phyloP scores from a whole-genome alignment of 2,113 vertebrate species.

The Fulmarus glacialis region DNA sequence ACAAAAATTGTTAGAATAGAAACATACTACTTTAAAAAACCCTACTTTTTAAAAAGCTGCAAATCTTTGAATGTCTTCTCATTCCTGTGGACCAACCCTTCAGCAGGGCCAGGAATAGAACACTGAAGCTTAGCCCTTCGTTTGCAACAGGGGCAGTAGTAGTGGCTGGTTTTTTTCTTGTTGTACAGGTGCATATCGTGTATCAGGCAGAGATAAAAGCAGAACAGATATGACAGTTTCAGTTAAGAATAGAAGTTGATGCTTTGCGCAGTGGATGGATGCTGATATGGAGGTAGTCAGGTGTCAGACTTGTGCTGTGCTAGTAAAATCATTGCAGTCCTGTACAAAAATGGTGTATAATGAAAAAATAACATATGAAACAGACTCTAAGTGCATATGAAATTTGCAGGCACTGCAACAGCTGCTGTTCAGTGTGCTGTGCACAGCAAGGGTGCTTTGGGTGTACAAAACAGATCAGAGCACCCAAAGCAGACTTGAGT shows the following conservation, averaged over 20 bases:
- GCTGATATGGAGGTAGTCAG: constrained; percentile 55
- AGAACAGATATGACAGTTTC: background rate
- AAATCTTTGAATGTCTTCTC: background rate
- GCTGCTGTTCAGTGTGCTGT: background rate
- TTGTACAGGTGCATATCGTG: background rate
- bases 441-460: background rate
- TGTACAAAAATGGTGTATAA: constrained; percentile 34
- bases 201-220: background rate
- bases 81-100: background rate
- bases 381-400: constrained; percentile 36
- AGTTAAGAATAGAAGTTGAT: constrained; percentile 23
- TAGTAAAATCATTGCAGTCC: constrained; percentile 26
- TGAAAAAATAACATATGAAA: constrained; percentile 59
- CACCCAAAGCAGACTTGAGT: background rate
- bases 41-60: background rate
- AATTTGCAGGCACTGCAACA: background rate
- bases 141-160: background rate
- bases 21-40: background rate
- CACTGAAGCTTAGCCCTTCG: background rate
- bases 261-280: background rate
- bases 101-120: background rate
- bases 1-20: background rate
- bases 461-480: background rate
- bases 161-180: background rate
- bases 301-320: constrained; percentile 55